These are phyloP conservation scores for Pocota personata DNA, from an alignment of 2,888 invertebrate species.

Conservation along the genomic window DNA sequence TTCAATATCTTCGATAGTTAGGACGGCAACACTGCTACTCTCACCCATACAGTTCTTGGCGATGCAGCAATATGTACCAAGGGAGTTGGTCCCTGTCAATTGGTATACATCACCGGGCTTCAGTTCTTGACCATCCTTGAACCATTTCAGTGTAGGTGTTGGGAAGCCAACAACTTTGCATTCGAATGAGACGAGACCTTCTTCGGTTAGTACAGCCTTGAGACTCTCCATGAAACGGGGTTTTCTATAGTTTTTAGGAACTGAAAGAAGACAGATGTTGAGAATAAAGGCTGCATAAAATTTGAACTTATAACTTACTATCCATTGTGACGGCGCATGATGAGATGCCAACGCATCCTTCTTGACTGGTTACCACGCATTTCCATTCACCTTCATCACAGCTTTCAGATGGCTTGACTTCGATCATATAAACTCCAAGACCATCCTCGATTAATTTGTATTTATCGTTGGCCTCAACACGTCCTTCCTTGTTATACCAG, in stretches of 20 bases:
- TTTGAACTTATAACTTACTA: slow-evolving; percentile 85
- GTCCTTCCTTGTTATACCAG: slow-evolving; percentile 94
- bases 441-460: slow-evolving; percentile 92
- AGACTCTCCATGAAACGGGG: slow-evolving; percentile 95
- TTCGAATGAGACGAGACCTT: slow-evolving; percentile 95
- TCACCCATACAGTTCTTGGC: slow-evolving; percentile 96
- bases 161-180: slow-evolving; percentile 97
- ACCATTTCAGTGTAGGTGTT: slow-evolving; percentile 94
- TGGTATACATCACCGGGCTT: slow-evolving; percentile 97
- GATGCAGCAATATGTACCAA: slow-evolving; percentile 94
- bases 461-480: slow-evolving; percentile 87
- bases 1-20: slow-evolving; percentile 95
- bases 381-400: slow-evolving; percentile 95
- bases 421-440: slow-evolving; percentile 90
- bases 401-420: slow-evolving; percentile 89
- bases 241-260: slow-evolving; percentile 94
- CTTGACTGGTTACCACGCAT: slow-evolving; percentile 91
- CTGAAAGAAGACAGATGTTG: slow-evolving; percentile 82
- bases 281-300: not conserved
- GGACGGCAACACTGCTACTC: slow-evolving; percentile 92
- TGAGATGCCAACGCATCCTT: slow-evolving; percentile 90
- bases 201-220: slow-evolving; percentile 94
- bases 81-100: slow-evolving; percentile 93
- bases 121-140: slow-evolving; percentile 95
- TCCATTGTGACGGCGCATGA: slow-evolving; percentile 90